Evolutionary conservation across 2,888 invertebrate species (phyloP), one percentile per base, ranked within the genome.

Genomic region (Nasonia oneida): DNA sequence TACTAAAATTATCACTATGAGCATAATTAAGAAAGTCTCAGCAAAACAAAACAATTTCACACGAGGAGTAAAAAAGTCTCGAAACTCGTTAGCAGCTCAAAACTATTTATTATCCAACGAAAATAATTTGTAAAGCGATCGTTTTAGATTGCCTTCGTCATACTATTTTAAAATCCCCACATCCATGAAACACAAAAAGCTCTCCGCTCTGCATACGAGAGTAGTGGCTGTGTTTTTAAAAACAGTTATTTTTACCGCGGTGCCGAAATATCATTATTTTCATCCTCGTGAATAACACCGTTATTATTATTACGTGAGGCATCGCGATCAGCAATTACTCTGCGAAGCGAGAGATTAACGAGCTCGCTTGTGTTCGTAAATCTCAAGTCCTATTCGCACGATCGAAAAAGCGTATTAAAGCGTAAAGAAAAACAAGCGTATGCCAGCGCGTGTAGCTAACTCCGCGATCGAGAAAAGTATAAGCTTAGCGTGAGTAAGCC

Each of bases 151-250:
- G 5, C 33, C 67, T 39, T 70, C 70, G 8, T 37, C 2, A 73
- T 29, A 76, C 75, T 83, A 86, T 86, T 86, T 83, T 73, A 83
- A 83, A 86, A 64, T 64, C 53, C 12, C 79, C 33, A 71, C n/a
- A 33, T 42, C 70, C 79, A 47, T 73, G 77, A 80, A 83, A 57
- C 50, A 71, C 67, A 50, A n/a, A 79, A 83, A 47, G 23, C 67
- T n/a, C 50, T 1, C 61, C 1, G 39, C 42, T n/a, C 18, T 67
- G 29, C 73, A 23, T 42, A 42, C 73, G 15, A 29, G 73, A 73
- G n/a, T 42, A 47, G 29, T 12, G 23, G 23, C 73, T 73, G 10
- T 73, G 47, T 76, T 84, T 84, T 81, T 82, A 70, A 77, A 79
- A 39, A 79, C 37, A n/a, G 74, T 85, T 82, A 82, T 82, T 85